Base-by-base conservation (phyloP, 2,797 vertebrate genomes). In the Dromococcyx pavoninus region DNA sequence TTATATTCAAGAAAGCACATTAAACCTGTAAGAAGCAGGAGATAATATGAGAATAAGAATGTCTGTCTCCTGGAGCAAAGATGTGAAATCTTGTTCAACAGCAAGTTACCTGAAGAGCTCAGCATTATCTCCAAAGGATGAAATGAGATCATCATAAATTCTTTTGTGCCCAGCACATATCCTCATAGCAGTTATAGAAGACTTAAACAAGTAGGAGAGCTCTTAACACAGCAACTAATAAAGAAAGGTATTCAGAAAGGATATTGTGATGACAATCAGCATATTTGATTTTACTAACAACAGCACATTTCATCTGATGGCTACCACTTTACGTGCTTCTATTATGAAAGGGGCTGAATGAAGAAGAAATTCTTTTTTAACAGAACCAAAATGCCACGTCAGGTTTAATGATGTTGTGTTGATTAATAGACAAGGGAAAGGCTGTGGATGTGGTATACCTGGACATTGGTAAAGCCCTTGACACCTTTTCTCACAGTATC, bases 21-120 rank as follows among this genome's bases (percentile, higher is more conserved):
- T 88, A 91, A 96, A 93, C 81, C 43, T 82, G 27, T 66, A 66
- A 76, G 56, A 94, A 44, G 39, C 32, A 84, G 76, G 71, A 88
- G 54, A 79, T 30, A 74, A 90, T 77, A 86, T 79, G 74, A 84
- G 95, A 92, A 84, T 71, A 61, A 90, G 54, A 85, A 75, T 2
- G 4, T 43, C 67, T 84, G 35, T 84, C 58, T 95, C 43, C 56
- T 58, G 32, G 72, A 86, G 62, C 80, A 89, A 89, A 58, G 77
- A 81, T 84, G 50, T 93, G 83, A 94, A 92, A 69, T 62, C 79
- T 78, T 92, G 69, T 77, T 95, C 71, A 66, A 44, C 85, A 80
- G 65, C 54, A 54, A 91, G 83, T 56, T 84, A 77, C 48, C 58
- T 76, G 71, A 93, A 83, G 35, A 93, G 60, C 71, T 73, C 77